Conservation (phyloP, 2,888 invertebrate species). For the Elmis aenea region DNA sequence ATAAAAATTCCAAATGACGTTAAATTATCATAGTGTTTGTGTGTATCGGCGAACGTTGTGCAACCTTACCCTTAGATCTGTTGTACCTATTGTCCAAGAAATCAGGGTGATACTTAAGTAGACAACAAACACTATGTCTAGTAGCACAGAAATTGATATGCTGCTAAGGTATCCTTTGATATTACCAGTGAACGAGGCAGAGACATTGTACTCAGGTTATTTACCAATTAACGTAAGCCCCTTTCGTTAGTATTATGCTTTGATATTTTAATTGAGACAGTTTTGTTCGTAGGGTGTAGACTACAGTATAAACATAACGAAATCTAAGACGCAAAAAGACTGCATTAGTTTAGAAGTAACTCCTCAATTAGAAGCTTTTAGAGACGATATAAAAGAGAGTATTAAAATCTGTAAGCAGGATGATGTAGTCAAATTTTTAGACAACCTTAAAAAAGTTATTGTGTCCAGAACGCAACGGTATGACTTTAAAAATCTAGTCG, state of each 20-base stretch:
- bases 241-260: slow-evolving; percentile 6
- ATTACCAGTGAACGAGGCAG: slow-evolving; percentile 12
- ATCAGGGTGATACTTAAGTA: no score
- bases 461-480: slow-evolving; percentile 8
- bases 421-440: slow-evolving; percentile 27
- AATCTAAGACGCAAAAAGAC: slow-evolving; percentile 12
- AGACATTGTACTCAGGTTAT: slow-evolving; percentile 24
- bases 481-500: slow-evolving; percentile 4
- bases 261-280: no score
- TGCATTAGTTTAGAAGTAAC: slow-evolving; percentile 15
- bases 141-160: slow-evolving; percentile 14
- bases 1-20: no score
- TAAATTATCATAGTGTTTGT: no score
- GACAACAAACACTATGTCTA: no score
- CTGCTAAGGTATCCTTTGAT: slow-evolving; percentile 34
- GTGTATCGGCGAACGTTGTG: no score
- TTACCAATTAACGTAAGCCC: slow-evolving; percentile 29
- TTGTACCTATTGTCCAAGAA: no score
- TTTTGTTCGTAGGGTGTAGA: slow-evolving; percentile 30
- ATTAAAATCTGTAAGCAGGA: no score
- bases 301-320: slow-evolving; percentile 24
- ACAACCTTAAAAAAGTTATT: slow-evolving; percentile 25
- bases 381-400: slow-evolving; percentile 11
- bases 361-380: slow-evolving; percentile 16
- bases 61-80: no score